Evolutionary conservation across 2,113 vertebrate species (phyloP).

Genomic region (Sinocyclocheilus grahami): DNA sequence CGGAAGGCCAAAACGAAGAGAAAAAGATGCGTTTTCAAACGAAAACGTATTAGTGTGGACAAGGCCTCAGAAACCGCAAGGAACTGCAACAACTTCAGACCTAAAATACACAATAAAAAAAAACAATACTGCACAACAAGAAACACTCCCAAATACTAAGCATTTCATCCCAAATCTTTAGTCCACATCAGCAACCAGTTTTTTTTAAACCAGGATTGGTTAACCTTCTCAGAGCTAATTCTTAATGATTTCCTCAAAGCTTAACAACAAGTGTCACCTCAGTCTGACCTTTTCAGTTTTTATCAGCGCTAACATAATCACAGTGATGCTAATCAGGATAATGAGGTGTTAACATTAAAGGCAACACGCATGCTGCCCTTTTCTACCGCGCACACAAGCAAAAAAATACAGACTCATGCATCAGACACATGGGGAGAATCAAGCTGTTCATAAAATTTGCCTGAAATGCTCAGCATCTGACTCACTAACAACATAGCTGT

Average conservation of each 20-base stretch:
- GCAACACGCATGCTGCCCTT: constrained; percentile 40
- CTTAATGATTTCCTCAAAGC: constrained; percentile 65
- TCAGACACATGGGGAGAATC: constrained; percentile 8
- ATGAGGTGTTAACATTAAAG: constrained; percentile 60
- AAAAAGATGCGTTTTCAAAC: too few relatives aligned
- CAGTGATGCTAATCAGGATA: constrained; percentile 69
- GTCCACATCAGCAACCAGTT: constrained; percentile 64
- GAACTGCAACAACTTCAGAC: too few relatives aligned
- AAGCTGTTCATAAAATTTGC: background rate
- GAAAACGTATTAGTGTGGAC: too few relatives aligned
- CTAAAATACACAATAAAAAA: background rate
- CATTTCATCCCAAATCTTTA: constrained; percentile 53
- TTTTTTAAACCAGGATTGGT: constrained; percentile 60
- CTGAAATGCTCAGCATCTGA: background rate
- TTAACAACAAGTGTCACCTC: constrained; percentile 47
- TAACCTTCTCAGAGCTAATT: constrained; percentile 77
- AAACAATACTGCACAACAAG: background rate
- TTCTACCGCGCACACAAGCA: background rate
- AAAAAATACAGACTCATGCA: constrained; percentile 3
- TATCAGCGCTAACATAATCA: constrained; percentile 67
- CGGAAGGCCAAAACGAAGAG: too few relatives aligned
- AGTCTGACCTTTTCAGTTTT: constrained; percentile 73
- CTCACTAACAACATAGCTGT: background rate
- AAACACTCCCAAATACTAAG: background rate
- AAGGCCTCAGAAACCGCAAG: too few relatives aligned